Conservation (phyloP, 2,888 invertebrate species). For the Leucozona laternaria region DNA sequence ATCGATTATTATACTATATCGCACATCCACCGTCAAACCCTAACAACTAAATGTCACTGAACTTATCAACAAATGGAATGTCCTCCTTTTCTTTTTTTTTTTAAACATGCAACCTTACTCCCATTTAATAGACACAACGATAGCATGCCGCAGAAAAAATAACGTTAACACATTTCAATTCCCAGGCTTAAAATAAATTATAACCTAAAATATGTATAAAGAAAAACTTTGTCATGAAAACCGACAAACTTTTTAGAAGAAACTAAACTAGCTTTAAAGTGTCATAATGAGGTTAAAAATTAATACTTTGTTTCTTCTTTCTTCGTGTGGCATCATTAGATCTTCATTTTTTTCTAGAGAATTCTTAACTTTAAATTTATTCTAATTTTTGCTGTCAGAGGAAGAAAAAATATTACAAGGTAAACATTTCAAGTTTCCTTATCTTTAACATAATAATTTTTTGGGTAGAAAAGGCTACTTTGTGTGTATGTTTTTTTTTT, state of each 20-base stretch:
- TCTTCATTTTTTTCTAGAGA: not conserved
- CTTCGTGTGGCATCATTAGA: not conserved
- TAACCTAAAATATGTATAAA: not conserved
- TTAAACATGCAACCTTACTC: slow-evolving; percentile 32
- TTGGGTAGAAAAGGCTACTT: not conserved
- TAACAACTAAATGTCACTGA: slow-evolving; percentile 44
- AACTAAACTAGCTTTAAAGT: slow-evolving; percentile 4
- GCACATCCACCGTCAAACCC: slow-evolving; percentile 8
- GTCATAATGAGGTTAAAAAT: slow-evolving; percentile 9
- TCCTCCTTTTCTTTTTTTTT: not conserved
- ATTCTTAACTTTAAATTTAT: slow-evolving; percentile 13
- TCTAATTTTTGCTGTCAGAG: not conserved
- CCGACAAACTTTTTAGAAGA: slow-evolving; percentile 20
- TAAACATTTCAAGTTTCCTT: not conserved
- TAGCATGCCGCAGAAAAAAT: not conserved
- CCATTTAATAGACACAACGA: slow-evolving; percentile 19
- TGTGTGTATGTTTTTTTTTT: slow-evolving; percentile 2
- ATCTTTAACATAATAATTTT: not conserved
- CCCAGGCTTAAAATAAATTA: slow-evolving; percentile 40
- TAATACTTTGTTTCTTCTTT: not conserved
- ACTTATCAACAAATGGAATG: slow-evolving; percentile 43
- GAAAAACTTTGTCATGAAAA: slow-evolving; percentile 21
- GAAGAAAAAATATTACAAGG: not conserved
- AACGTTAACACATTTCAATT: slow-evolving; percentile 36
- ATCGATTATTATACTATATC: slow-evolving; percentile 36